A percentile compares a stretch with the other conserved stretches of the same genome.
Evolutionary conservation across 2,797 vertebrate species (phyloP).

Genomic region (Ciconia nigra): DNA sequence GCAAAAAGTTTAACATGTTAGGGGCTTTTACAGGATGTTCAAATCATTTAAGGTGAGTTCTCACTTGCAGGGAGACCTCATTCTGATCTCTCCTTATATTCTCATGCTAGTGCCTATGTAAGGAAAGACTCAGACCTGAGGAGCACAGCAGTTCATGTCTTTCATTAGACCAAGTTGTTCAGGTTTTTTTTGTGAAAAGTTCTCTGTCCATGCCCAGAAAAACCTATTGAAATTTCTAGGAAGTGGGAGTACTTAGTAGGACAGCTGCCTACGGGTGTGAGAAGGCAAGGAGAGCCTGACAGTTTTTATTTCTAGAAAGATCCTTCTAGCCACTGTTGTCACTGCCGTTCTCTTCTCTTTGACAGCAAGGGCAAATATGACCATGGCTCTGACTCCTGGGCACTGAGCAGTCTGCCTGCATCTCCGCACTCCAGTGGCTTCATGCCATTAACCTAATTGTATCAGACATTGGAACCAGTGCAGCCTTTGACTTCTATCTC

Average conservation of each 20-base stretch:
- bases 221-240: neutral
- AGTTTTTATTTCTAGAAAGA: conserved; percentile 27
- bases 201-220: neutral
- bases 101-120: neutral
- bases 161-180: neutral
- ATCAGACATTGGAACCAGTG: neutral
- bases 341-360: conserved; percentile 23
- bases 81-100: neutral
- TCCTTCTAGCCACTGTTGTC: conserved; percentile 13
- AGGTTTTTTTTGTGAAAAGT: neutral
- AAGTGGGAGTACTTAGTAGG: neutral
- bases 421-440: conserved; percentile 25
- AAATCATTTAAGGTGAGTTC: neutral
- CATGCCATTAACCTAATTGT: conserved; percentile 31
- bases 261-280: neutral
- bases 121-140: neutral
- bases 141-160: neutral
- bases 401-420: conserved; percentile 29
- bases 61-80: neutral
- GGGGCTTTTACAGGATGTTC: neutral
- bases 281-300: neutral
- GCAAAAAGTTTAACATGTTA: neutral
- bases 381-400: conserved; percentile 26
- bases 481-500: neutral
- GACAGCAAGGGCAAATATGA: conserved; percentile 20